Evolutionary conservation across 2,113 vertebrate species (phyloP), one percentile per base, ranked within the genome.

Genomic region (Syngnathus floridae): DNA sequence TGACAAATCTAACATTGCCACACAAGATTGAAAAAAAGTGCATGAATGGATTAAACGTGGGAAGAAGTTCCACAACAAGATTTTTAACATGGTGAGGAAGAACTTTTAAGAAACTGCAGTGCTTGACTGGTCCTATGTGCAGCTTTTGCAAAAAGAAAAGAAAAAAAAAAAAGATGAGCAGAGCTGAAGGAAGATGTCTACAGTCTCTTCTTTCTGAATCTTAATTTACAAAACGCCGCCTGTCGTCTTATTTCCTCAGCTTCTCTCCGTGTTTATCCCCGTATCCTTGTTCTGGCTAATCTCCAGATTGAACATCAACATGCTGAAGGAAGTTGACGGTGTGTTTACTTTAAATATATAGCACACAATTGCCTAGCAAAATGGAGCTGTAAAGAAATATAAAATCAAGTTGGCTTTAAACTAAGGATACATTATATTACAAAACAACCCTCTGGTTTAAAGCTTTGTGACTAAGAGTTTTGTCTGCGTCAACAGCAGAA

Each of bases 231-330:
- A 74, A 72, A 74, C 81, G 73, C 69, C 9, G 21, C 54, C 69
- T 76, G 64, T 72, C 51, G 65, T 75, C 75, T 79, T 67, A 65
- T 31, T 79, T 59, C 62, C 71, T 66, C 58, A 51, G 71, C 58
- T 36, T 74, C 52, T 69, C 69, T 16, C 62, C 65, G 10, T 6
- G 61, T 75, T 72, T 58, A 79, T 78, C 73, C 70, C 54, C 65
- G 65, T 61, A 70, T 41, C 65, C 73, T 73, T 62, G 75, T 81
- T 70, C 64, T 58, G 63, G 67, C 74, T 86, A 79, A 84, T 81
- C 72, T 78, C 65, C 64, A 80, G 65, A 74, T 64, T 70, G 76
- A 72, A 66, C 74, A 75, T 70, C 77, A 54, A 66, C 56, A 59
- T 11, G 40, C 70, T 57, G 72, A 80, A 60, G 61, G 64, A 13